A percentile compares a stretch with the other conserved stretches of the same genome.
Evolutionary conservation across 2,113 vertebrate species (phyloP).

Genomic region (Cynopterus brachyotis): DNA sequence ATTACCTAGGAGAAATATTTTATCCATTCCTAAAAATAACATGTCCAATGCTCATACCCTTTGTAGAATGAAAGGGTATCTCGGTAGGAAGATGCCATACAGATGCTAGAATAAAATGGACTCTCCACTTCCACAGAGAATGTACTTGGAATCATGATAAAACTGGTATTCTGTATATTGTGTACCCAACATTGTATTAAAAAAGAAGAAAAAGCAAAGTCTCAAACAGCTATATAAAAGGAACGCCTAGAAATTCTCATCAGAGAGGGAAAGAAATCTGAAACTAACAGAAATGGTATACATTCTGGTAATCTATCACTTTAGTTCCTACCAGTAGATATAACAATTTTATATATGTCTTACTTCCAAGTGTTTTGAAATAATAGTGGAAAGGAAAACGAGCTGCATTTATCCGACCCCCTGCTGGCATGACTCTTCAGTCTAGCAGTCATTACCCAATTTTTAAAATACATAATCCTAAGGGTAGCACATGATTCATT

Average conservation of each 20-base stretch:
- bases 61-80: background rate
- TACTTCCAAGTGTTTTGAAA: conserved; percentile 4
- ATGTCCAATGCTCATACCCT: background rate
- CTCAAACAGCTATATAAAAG: background rate
- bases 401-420: background rate
- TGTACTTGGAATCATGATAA: background rate
- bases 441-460: background rate
- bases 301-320: background rate
- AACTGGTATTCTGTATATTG: background rate
- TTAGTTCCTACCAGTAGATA: background rate
- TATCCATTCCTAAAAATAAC: conserved; percentile 74
- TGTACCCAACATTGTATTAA: background rate
- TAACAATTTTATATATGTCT: conserved; percentile 3
- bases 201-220: background rate
- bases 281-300: background rate
- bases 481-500: background rate
- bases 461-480: conserved; percentile 41
- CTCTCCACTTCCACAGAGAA: background rate
- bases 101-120: conserved; percentile 37
- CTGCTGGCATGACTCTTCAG: background rate
- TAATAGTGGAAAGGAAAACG: background rate
- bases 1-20: conserved; percentile 76
- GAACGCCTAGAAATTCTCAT: background rate
- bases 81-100: background rate
- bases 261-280: background rate